phyloP scores from a whole-genome alignment of 2,888 invertebrate species.

The Mythimna vitellina region DNA sequence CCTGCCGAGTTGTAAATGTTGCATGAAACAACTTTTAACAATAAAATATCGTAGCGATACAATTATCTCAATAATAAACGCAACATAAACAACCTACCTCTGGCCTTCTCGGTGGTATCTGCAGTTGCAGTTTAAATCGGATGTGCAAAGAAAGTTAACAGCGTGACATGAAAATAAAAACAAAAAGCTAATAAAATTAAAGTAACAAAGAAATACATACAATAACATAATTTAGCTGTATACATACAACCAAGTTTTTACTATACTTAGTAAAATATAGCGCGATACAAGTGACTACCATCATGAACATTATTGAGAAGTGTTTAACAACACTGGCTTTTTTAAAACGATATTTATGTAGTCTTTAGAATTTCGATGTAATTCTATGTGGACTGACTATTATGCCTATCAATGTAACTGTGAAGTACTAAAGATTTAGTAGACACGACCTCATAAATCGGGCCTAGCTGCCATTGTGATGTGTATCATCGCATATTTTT shows the following conservation, averaged over 20 bases:
- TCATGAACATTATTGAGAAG: neutral
- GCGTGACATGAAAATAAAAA: constrained; percentile 89
- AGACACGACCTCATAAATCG: neutral
- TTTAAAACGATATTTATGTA: neutral
- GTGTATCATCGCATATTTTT: constrained; percentile 36
- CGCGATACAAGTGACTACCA: constrained; percentile 22
- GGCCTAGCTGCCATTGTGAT: constrained; percentile 7
- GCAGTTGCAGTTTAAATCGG: constrained; percentile 81
- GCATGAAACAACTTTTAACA: constrained; percentile 34
- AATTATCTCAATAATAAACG: constrained; percentile 51
- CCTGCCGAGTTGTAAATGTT: constrained; percentile 89
- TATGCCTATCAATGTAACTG: neutral
- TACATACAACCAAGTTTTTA: constrained; percentile 54
- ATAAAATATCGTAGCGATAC: constrained; percentile 32
- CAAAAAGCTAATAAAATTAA: constrained; percentile 82
- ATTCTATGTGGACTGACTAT: neutral
- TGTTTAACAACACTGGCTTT: neutral
- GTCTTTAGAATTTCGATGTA: neutral
- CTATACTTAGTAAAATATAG: constrained; percentile 50
- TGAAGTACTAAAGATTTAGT: neutral
- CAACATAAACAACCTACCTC: constrained; percentile 93
- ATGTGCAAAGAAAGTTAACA: constrained; percentile 89
- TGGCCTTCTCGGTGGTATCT: constrained; percentile 97
- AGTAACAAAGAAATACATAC: constrained; percentile 56
- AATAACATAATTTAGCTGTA: constrained; percentile 43